Conservation (phyloP, 1,140 invertebrate genomes). For the Bombus breviceps region DNA sequence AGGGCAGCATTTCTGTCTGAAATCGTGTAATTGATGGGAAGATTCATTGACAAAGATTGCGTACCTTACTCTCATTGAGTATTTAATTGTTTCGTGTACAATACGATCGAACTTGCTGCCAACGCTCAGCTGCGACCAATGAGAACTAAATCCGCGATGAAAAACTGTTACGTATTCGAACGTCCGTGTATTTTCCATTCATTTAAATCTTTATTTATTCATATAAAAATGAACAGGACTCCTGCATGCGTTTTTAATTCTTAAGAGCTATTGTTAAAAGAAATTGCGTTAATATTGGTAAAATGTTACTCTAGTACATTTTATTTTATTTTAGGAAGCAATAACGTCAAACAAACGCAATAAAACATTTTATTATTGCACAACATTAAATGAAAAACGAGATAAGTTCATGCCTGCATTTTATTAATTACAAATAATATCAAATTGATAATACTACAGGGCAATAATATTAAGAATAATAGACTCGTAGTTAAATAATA, state of each 20-base stretch:
- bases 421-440: background rate
- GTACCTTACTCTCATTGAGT: background rate
- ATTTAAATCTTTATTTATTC: background rate
- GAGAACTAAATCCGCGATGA: background rate
- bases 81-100: too few relatives aligned
- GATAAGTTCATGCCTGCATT: background rate
- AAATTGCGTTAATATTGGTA: background rate
- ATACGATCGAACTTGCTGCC: background rate
- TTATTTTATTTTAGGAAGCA: background rate
- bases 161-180: background rate
- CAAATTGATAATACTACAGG: background rate
- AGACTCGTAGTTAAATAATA: background rate
- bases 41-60: background rate
- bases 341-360: background rate
- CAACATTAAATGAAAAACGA: background rate
- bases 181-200: background rate
- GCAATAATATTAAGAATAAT: background rate
- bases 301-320: background rate
- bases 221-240: background rate
- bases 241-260: background rate
- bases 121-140: background rate
- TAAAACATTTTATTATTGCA: background rate
- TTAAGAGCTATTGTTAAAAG: background rate
- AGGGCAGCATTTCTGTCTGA: background rate
- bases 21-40: background rate